Evolutionary conservation across 2,113 vertebrate genomes (phyloP).

Genomic region (Ammospiza caudacuta): DNA sequence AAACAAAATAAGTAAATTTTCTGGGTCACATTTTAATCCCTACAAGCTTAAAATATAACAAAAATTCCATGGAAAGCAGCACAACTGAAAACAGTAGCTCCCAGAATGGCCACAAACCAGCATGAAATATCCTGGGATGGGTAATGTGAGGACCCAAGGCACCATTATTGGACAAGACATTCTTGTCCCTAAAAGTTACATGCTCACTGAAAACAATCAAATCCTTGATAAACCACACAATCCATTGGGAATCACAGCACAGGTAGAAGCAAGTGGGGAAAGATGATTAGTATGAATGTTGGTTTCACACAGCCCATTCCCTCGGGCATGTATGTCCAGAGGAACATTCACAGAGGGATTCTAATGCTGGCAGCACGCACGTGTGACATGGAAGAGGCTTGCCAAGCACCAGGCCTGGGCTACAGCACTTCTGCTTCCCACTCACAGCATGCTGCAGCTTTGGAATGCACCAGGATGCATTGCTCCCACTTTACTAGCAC

Average conservation of each 20-base stretch:
- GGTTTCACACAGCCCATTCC: background rate
- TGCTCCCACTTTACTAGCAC: background rate
- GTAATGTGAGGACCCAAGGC: background rate
- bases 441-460: background rate
- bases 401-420: background rate
- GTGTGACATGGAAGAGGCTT: background rate
- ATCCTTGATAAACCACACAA: background rate
- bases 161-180: background rate
- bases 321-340: accelerated
- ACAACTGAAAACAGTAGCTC: background rate
- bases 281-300: background rate
- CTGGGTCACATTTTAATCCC: background rate
- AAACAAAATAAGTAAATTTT: background rate
- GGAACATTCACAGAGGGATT: accelerated
- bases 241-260: background rate
- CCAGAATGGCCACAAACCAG: background rate
- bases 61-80: background rate
- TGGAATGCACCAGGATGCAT: background rate
- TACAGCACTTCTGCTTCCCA: background rate
- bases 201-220: background rate
- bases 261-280: background rate
- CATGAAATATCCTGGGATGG: background rate
- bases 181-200: background rate
- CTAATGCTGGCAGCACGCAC: background rate
- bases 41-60: background rate